Base-by-base conservation (phyloP, 2,888 invertebrate species). In the Formica aserva region DNA sequence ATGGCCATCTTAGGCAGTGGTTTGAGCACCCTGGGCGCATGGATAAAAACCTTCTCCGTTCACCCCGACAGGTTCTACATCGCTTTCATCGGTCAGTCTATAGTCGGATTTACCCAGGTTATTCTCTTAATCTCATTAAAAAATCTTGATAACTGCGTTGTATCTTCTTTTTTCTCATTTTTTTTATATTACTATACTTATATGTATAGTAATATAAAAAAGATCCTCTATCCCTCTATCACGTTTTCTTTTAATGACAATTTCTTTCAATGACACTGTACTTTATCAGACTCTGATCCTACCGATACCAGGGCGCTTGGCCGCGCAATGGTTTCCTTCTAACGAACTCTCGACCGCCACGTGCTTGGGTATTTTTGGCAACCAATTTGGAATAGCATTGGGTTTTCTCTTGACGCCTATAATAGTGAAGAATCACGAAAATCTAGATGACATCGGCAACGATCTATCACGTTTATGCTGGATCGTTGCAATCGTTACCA, bases 351-450 rank as follows among this genome's bases (percentile, higher is more conserved):
- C 97, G 4, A 96, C 97, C 1, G 97, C 97, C 1, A 97, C 97
- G 89, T 96, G 97, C 65, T 95, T 97, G 29, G 97, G 97, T 3
- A 96, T 97, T 29, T 97, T 97, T 91, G 97, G 97, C 6, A 97
- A 96, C 91, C 97, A 97, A 95, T 93, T 97, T n/a, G 96, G 97
- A 1, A 95, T 97, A 57, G 97, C 97, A 0, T 91, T 97, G 0
- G 97, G 97, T 69, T 98, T 97, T 92, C 94, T 97, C 8, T 85
- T 97, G 6, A 97, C 97, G 0, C 97, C 97, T 0, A 93, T 96
- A 80, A 85, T 96, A 32, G 95, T 96, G 1, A 94, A 90, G 83
- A 95, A 95, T 89, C 95, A 95, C 41, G 95, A 95, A 1, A 93
- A 95, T 55, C 62, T 94, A 0, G 95, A 95, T 0, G 93, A 95